Evolutionary conservation across 2,888 invertebrate species (phyloP).

Genomic region (Sepiola atlantica): DNA sequence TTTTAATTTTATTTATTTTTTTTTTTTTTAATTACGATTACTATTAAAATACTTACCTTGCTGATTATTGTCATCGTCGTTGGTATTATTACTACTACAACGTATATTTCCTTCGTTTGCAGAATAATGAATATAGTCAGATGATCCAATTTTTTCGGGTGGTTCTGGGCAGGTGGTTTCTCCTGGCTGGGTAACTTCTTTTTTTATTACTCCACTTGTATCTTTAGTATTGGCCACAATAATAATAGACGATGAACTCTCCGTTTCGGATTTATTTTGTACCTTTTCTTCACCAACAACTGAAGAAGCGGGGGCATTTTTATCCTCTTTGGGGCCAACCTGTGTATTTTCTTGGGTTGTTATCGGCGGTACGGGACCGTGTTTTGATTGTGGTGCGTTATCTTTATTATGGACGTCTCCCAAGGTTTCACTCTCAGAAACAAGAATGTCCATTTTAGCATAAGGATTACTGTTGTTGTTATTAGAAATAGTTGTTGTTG

Average conservation of each 20-base stretch:
- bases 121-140: not conserved
- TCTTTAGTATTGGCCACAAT: constrained; percentile 7
- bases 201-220: not conserved
- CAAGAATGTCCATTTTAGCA: not conserved
- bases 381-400: not conserved
- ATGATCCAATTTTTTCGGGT: not conserved
- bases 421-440: not conserved
- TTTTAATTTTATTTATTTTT: too few species aligned
- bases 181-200: constrained; percentile 11
- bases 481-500: not conserved
- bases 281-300: not conserved
- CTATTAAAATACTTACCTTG: not conserved
- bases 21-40: not conserved
- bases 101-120: not conserved
- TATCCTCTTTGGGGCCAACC: not conserved
- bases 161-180: constrained; percentile 32
- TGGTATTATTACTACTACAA: not conserved
- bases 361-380: not conserved
- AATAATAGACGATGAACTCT: constrained; percentile 15
- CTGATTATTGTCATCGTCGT: not conserved
- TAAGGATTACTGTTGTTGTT: not conserved
- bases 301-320: not conserved
- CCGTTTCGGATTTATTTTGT: not conserved
- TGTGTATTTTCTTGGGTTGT: not conserved
- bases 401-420: not conserved